Base-by-base conservation (phyloP, 2,888 invertebrate genomes). In the Gasteruption jaculator region DNA sequence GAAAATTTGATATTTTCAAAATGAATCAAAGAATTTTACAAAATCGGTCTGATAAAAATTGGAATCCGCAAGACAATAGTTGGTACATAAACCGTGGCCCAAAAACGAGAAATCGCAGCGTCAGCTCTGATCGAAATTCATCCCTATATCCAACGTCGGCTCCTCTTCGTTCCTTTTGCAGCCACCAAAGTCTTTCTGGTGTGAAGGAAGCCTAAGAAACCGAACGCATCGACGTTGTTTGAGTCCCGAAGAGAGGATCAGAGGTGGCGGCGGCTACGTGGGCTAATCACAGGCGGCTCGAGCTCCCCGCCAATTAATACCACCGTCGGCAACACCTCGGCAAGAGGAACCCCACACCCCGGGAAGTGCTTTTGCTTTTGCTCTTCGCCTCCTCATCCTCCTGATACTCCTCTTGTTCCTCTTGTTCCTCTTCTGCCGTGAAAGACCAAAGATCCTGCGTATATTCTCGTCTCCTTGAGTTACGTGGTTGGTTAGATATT, bases 281-380 rank as follows among this genome's bases (percentile, higher is more conserved):
- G 52, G 54, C 58, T 60, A 59, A 60, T 60, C 58, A 58, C 58
- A 58, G 56, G 55, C 61, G 57, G 59, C 54, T n/a, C 51, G 56
- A 47, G 58, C 56, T 58, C 57, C 59, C 60, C 61, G 63, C 63
- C 65, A 65, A 64, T 65, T 64, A 65, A 65, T 65, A 63, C 60
- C 62, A 62, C 62, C 63, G 61, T 58, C 57, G 61, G 63, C 62
- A 63, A 63, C 60, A 60, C 60, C 57, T 61, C 60, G 57, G 49
- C 45, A 43, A 39, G 41, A 39, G 36, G 46, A 39, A 42, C 37
- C 44, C 27, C 37, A 33, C 41, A 37, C 43, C 41, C 44, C 21
- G 22, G 39, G 5, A n/a, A 24, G 25, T 7, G 33, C 38, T 46
- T 46, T 46, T 45, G 38, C 38, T 26, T 29, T 4, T 32, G 43